Base-by-base conservation (phyloP, 2,888 invertebrate species). In the Heliconius charithonia region DNA sequence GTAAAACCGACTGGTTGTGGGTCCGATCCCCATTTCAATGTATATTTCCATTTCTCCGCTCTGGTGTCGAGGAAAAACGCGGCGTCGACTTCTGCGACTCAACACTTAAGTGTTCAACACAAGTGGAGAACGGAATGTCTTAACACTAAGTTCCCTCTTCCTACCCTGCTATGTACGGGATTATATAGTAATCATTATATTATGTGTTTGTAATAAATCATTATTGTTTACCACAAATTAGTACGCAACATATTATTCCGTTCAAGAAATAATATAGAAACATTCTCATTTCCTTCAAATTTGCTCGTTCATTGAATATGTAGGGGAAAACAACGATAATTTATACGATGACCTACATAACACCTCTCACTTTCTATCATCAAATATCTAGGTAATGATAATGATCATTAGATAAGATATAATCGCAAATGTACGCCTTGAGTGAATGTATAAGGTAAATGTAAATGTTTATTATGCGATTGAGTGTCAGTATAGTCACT, bases 311-410 rank as follows among this genome's bases (percentile, higher is more conserved):
- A 69, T 45, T 69, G 25, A 69, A 69, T 25, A 45, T 69, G 69
- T 45, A 45, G 69, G 25, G 27, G 69, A 69, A 69, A 69, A 69
- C 69, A 69, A 69, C 25, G 25, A 25, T 69, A 69, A 69, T 45
- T 69, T 69, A 45, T 69, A 41, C 69, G 25, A 69, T 45, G 41
- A 27, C 45, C 69, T 69, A 69, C 41, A 45, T 69, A 25, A 45
- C 69, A 69, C 69, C 69, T 69, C 69, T 69, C 69, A 25, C 69
- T 69, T 41, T 45, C 59, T 59, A 13, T 72, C 72, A 59, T 72
- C 32, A 51, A 56, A 56, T 13, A 51, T 59, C 19, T 76, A 25
- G 12, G 3, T 76, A 69, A n/a, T 32, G 76, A 29, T 56, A 56
- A 37, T 37, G 56, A 69, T 56, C 37, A 59, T 76, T 67, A 72